phyloP scores from a whole-genome alignment of 2,113 vertebrate species.

The Motacilla alba region DNA sequence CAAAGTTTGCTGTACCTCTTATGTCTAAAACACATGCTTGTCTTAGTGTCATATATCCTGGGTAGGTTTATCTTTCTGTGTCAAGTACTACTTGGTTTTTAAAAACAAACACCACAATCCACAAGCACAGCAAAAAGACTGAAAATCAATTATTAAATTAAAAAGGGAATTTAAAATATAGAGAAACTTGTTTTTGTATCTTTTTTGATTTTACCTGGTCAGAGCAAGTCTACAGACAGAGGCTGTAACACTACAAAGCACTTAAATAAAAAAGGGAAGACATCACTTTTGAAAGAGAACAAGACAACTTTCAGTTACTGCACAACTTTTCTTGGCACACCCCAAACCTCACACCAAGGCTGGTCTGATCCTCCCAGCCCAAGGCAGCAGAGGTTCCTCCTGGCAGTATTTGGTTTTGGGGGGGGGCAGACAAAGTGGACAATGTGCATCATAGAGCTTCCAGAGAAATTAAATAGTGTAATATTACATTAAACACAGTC shows the following conservation, averaged over 20 bases:
- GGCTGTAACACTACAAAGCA: not conserved
- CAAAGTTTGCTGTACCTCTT: not conserved
- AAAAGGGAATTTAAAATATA: not conserved
- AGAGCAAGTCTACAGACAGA: not conserved
- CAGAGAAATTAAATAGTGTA: not conserved
- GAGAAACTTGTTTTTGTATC: not conserved
- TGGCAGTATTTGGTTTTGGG: not conserved
- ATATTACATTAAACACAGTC: not conserved
- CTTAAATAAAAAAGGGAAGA: not conserved
- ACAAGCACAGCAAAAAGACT: not conserved
- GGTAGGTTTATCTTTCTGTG: not conserved
- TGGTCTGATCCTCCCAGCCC: not conserved
- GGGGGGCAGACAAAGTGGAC: not conserved
- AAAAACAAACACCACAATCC: not conserved
- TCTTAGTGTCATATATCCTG: not conserved
- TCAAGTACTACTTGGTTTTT: not conserved
- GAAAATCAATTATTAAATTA: not conserved
- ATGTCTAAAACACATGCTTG: not conserved
- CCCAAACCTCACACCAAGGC: not conserved
- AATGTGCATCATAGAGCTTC: fast-evolving
- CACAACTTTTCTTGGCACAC: not conserved
- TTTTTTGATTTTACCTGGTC: not conserved
- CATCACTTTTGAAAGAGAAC: not conserved
- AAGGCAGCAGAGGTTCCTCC: not conserved
- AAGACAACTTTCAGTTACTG: not conserved